phyloP scores from a whole-genome alignment of 1,140 invertebrate species.

The Rhagoletis pomonella region DNA sequence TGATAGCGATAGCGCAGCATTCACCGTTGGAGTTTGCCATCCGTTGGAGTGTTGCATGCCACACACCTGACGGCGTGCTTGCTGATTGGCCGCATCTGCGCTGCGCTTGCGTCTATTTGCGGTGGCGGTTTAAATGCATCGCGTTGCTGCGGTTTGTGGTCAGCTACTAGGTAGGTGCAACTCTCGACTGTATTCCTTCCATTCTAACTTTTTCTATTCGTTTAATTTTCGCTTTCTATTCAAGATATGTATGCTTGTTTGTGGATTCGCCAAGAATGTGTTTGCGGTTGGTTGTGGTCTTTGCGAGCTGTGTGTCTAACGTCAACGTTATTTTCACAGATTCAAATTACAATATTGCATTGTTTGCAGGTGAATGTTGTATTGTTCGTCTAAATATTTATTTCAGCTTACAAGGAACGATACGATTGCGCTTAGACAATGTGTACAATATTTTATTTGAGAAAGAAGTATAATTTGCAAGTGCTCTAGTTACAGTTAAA shows the following conservation, averaged over 20 bases:
- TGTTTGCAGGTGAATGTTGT: not conserved
- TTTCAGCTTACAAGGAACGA: too few relatives aligned
- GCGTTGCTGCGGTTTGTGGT: slow-evolving; percentile 16
- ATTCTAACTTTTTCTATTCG: not conserved
- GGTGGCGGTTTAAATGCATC: slow-evolving; percentile 17
- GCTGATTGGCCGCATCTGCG: not conserved
- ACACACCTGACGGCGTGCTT: not conserved
- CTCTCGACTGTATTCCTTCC: slow-evolving; percentile 1
- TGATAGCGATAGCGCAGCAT: slow-evolving; percentile 8
- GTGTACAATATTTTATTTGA: too few relatives aligned
- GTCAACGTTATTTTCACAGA: not conserved
- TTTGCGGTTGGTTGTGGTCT: slow-evolving; percentile 13
- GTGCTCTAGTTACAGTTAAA: too few relatives aligned
- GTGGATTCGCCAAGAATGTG: not conserved
- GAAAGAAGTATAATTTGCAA: too few relatives aligned
- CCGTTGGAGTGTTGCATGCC: not conserved
- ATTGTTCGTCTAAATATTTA: too few relatives aligned
- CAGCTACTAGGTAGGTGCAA: slow-evolving; percentile 7
- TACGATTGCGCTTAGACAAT: too few relatives aligned
- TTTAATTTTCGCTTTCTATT: not conserved
- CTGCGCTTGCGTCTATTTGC: slow-evolving; percentile 27
- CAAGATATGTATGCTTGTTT: not conserved
- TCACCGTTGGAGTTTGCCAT: not conserved
- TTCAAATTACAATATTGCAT: not conserved
- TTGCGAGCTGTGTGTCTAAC: not conserved